Base-by-base conservation (phyloP, 2,888 invertebrate species). In the Nomada flava region DNA sequence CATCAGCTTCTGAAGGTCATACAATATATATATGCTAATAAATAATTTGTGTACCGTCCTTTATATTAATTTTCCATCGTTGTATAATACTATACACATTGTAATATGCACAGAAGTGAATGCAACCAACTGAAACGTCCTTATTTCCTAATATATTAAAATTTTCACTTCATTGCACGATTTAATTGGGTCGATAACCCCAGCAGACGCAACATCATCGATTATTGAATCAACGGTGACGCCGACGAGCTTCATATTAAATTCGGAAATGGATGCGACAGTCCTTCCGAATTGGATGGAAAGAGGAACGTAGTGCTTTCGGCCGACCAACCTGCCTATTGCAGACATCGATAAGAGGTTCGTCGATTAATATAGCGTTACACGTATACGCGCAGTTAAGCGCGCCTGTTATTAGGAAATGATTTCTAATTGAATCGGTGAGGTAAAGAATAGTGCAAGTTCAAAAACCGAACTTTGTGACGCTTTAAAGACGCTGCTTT, bases 221-320 rank as follows among this genome's bases (percentile, higher is more conserved):
- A 76, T 84, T 84, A 85, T 83, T 57, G 76, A 70, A 74, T 84
- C 71, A 72, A 71, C 76, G 72, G 59, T 73, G 82, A 69, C 78
- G 84, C 82, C 82, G 84, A 78, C 82, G 73, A 69, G 59, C 60
- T 68, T 69, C 69, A 52, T 65, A 81, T 85, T 86, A 73, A 81
- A 85, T 85, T 81, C 81, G 81, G 85, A 86, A 85, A 76, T 81
- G 83, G 79, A 80, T 60, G 78, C 83, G 85, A 85, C 85, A 60
- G 78, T 73, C 74, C 76, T 72, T 72, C 53, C 72, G 69, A 70
- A 69, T 59, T 57, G 55, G 76, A 36, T 67, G 83, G 52, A 74
- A 55, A 59, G 69, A 62, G 64, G 71, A 52, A 62, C 76, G 67
- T 64, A 62, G 70, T 23, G 55, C 52, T 74, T 76, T 80, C 67